Evolutionary conservation across 2,888 invertebrate species (phyloP), one percentile per base, ranked within the genome.

Genomic region (Limenitis camilla): DNA sequence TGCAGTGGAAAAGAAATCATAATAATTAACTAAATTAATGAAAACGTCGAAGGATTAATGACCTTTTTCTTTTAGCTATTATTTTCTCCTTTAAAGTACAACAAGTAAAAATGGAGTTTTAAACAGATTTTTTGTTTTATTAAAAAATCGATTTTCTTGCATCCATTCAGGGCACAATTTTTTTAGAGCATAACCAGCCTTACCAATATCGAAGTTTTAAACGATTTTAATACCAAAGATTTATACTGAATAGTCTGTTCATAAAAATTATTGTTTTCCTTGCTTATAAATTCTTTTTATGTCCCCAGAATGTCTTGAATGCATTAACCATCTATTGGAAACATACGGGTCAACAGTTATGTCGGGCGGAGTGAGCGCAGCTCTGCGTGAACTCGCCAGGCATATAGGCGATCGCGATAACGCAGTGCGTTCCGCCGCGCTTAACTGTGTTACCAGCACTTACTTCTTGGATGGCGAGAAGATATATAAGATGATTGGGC

Each of bases 361-460:
- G 77, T 91, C 94, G 63, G 92, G 95, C 0, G 90, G 91, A 29
- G 91, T 90, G 1, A 91, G 91, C 29, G 91, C 90, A 1, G 94
- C 97, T 0, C 81, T 99, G 4, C 95, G 95, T 74, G 95, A 96
- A 81, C 92, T 99, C 11, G 98, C 98, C 0, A 92, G 94, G 39
- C 97, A 98, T 75, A 98, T 99, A 69, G 94, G 96, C 0, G 98
- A 99, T 83, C 88, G 98, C 29, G 99, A 99, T 78, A 98, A 97
- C 81, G 92, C 94, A 2, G 99, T 99, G 39, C 90, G 99, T 42
- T 98, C 96, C 72, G 97, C 98, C 0, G 98, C 99, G 0, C 89
- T 99, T 46, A 99, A 98, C 87, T 95, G 96, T 66, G 92, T 98
- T 49, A 94, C 98, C 0, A 92, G 94, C 62, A 97, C 95, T 0